These are phyloP conservation scores for Garra rufa DNA, from an alignment of 2,113 vertebrate genomes.

Conservation along the genomic window DNA sequence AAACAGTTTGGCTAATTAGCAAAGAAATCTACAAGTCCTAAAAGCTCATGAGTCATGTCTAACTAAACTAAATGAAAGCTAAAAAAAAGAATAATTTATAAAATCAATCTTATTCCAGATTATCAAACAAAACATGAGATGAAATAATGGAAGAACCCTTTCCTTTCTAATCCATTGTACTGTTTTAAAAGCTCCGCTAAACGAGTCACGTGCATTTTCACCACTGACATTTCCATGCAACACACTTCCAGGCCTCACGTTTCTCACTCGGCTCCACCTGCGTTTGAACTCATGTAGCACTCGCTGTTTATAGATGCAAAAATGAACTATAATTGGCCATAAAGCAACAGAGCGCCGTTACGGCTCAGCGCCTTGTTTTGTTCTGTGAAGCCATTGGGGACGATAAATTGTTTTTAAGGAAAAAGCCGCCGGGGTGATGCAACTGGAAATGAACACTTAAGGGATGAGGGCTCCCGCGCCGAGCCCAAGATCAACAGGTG, in stretches of 20 bases:
- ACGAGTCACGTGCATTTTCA: too few relatives aligned
- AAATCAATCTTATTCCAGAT: too few relatives aligned
- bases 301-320: conserved; percentile 60
- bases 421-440: conserved; percentile 56
- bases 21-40: too few relatives aligned
- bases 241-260: conserved; percentile 5
- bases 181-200: too few relatives aligned
- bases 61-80: too few relatives aligned
- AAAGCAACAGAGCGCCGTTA: conserved; percentile 20
- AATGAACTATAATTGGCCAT: conserved; percentile 42
- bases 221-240: neutral
- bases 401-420: conserved; percentile 60
- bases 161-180: neutral
- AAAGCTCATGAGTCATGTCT: too few relatives aligned
- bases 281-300: conserved; percentile 41
- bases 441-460: conserved; percentile 56
- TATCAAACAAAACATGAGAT: too few relatives aligned
- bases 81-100: too few relatives aligned
- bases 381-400: conserved; percentile 37
- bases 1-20: too few relatives aligned
- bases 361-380: conserved; percentile 48
- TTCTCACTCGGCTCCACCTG: neutral
- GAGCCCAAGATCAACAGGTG: conserved; percentile 35
- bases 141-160: too few relatives aligned
- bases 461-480: conserved; percentile 13